Conservation (phyloP, 1,140 invertebrate species). For the Drosophila hydei region DNA sequence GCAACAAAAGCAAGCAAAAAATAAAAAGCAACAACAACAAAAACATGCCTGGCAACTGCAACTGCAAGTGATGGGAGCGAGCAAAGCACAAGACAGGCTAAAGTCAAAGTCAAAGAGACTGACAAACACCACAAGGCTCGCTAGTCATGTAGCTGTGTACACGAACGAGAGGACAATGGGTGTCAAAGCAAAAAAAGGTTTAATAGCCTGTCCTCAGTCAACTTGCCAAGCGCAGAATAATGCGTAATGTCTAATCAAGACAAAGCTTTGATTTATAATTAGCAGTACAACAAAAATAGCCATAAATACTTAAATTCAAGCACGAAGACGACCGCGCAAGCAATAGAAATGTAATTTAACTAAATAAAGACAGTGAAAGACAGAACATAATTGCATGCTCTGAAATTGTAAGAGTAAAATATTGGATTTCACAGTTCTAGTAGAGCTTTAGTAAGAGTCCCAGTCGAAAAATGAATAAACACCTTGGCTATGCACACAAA, state of each 20-base stretch:
- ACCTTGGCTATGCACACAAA: constrained; percentile 67
- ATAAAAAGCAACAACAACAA: constrained; percentile 5
- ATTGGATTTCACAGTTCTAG: background rate
- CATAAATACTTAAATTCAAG: too few species aligned
- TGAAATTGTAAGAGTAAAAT: background rate
- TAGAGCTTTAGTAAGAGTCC: background rate
- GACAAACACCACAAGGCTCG: constrained; percentile 10
- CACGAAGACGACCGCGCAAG: too few species aligned
- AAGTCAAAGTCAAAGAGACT: constrained; percentile 34
- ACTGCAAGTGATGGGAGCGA: constrained; percentile 29
- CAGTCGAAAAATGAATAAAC: too few species aligned
- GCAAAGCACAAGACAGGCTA: constrained; percentile 21
- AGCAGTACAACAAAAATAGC: background rate
- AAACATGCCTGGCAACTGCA: constrained; percentile 19
- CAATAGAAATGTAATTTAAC: too few species aligned
- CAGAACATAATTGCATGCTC: background rate
- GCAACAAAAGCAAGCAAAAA: constrained; percentile 14
- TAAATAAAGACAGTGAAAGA: too few species aligned
- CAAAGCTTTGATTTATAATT: constrained; percentile 9
- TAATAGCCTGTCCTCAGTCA: background rate
- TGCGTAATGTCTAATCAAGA: background rate
- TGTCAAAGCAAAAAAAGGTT: constrained; percentile 1
- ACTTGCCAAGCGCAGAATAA: background rate
- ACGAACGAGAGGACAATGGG: background rate
- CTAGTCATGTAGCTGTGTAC: background rate